Conservation (phyloP, 2,888 invertebrate genomes). For the Ypsolopha sequella region DNA sequence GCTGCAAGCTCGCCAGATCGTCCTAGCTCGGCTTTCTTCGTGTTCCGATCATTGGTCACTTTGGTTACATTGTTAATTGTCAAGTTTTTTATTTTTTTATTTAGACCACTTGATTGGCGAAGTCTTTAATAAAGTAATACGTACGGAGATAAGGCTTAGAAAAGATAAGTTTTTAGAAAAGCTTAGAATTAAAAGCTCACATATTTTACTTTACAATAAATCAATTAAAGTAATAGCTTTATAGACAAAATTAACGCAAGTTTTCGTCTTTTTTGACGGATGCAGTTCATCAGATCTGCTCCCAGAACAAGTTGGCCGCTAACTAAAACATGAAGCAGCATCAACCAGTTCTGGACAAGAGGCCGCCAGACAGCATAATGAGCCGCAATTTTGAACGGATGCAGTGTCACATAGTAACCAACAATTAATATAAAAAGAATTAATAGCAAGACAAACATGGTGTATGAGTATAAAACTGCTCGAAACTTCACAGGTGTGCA, state of each 20-base stretch:
- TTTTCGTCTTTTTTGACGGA: background rate
- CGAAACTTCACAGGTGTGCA: constrained; percentile 46
- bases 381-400: constrained; percentile 50
- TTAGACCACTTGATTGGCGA: background rate
- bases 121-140: too few species aligned
- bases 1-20: background rate
- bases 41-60: background rate
- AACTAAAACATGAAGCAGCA: constrained; percentile 13
- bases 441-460: constrained; percentile 20
- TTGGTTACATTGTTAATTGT: background rate
- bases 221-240: too few species aligned
- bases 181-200: too few species aligned
- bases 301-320: constrained; percentile 4
- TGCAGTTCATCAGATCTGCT: background rate
- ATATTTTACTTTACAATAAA: too few species aligned
- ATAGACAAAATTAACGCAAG: too few species aligned
- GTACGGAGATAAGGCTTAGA: too few species aligned
- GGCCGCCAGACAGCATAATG: constrained; percentile 33
- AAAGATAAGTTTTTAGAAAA: too few species aligned
- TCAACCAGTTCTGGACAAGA: constrained; percentile 16
- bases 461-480: constrained; percentile 23
- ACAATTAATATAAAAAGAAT: constrained; percentile 50
- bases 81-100: background rate
- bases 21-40: background rate
- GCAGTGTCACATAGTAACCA: constrained; percentile 38